Evolutionary conservation across 2,888 invertebrate species (phyloP).

Genomic region (Netelia melanura): DNA sequence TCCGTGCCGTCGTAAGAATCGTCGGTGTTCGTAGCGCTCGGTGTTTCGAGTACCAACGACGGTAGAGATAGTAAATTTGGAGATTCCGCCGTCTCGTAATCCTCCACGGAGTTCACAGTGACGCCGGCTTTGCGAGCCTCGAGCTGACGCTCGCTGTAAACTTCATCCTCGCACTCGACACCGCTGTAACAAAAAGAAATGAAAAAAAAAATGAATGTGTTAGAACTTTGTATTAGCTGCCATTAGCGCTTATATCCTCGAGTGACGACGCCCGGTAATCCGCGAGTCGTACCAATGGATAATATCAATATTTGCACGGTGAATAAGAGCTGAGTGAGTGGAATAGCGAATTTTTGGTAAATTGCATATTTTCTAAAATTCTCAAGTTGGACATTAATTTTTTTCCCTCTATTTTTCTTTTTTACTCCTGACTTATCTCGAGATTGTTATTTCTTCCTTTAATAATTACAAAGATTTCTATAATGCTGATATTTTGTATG

Average conservation of each 20-base stretch:
- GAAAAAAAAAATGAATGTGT: conserved; percentile 48
- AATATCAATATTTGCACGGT: background rate
- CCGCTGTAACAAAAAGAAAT: conserved; percentile 87
- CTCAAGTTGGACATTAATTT: no score
- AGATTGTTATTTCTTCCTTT: no score
- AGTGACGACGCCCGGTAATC: background rate
- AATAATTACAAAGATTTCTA: no score
- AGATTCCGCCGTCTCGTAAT: conserved; percentile 49
- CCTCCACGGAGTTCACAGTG: conserved; percentile 65
- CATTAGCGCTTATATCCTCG: conserved; percentile 21
- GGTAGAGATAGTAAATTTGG: conserved; percentile 51
- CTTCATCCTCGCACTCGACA: conserved; percentile 92
- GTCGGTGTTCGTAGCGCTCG: conserved; percentile 52
- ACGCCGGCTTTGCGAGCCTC: conserved; percentile 78
- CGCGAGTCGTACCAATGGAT: conserved; percentile 7
- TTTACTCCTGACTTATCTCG: no score
- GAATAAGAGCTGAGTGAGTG: background rate
- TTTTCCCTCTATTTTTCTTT: no score
- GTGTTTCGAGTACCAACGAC: conserved; percentile 63
- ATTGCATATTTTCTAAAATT: background rate
- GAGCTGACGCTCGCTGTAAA: conserved; percentile 89
- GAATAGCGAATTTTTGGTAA: background rate
- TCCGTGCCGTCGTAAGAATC: conserved; percentile 42
- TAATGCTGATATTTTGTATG: no score
- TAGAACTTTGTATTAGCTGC: conserved; percentile 22